phyloP scores from a whole-genome alignment of 2,888 invertebrate genomes.

The Drepana falcataria region DNA sequence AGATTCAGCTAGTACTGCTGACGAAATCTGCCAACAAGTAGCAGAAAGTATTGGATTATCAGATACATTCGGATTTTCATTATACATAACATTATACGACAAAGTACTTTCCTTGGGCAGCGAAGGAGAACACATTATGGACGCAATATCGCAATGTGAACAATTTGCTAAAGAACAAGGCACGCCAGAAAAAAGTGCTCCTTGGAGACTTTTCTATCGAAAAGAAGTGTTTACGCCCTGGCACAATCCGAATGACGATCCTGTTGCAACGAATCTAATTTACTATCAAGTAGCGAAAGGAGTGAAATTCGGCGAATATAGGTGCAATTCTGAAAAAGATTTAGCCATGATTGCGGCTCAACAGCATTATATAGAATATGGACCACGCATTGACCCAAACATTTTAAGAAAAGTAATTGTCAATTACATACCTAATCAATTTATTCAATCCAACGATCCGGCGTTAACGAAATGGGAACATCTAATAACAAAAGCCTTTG shows the following conservation, averaged over 20 bases:
- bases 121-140: slow-evolving; percentile 95
- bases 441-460: slow-evolving; percentile 80
- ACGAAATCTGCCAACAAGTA: slow-evolving; percentile 90
- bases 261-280: slow-evolving; percentile 91
- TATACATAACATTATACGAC: slow-evolving; percentile 93
- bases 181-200: slow-evolving; percentile 88
- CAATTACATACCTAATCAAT: slow-evolving; percentile 89
- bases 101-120: slow-evolving; percentile 94
- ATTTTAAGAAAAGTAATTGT: slow-evolving; percentile 84
- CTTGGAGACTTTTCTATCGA: slow-evolving; percentile 92
- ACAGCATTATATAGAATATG: slow-evolving; percentile 92
- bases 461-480: slow-evolving; percentile 85
- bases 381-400: slow-evolving; percentile 82
- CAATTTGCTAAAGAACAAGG: slow-evolving; percentile 96
- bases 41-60: slow-evolving; percentile 85
- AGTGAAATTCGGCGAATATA: slow-evolving; percentile 94
- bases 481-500: slow-evolving; percentile 84
- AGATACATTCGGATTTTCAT: slow-evolving; percentile 94
- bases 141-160: slow-evolving; percentile 97
- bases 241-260: slow-evolving; percentile 91
- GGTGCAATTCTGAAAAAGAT: slow-evolving; percentile 90
- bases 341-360: slow-evolving; percentile 93
- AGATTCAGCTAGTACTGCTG: slow-evolving; percentile 94
- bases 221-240: slow-evolving; percentile 95
- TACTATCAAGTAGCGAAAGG: slow-evolving; percentile 93